These are phyloP conservation scores for Misgurnus mizolepis DNA, from an alignment of 2,113 vertebrate species.

Conservation along the genomic window DNA sequence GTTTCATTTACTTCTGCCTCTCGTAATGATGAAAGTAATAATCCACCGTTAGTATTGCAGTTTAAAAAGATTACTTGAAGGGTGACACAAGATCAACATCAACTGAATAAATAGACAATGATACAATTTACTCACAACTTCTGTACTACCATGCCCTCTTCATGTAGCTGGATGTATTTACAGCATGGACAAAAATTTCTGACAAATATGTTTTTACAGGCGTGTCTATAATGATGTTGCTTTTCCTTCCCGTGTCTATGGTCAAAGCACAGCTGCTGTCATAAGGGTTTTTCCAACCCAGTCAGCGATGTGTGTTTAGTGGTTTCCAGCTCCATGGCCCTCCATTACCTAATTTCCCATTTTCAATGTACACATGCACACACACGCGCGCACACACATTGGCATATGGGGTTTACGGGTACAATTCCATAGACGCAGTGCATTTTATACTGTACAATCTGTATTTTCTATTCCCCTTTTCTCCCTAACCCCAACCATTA, in stretches of 20 bases:
- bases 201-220: conserved; percentile 10
- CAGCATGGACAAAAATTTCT: too few species aligned
- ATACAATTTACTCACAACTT: not conserved
- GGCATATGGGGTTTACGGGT: too few species aligned
- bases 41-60: not conserved
- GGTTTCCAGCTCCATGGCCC: conserved; percentile 3
- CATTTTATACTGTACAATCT: too few species aligned
- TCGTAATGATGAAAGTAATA: not conserved
- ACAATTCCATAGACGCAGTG: too few species aligned
- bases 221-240: not conserved
- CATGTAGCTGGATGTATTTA: not conserved
- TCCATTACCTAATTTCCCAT: not conserved
- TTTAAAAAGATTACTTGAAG: not conserved
- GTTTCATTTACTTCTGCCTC: not conserved
- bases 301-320: not conserved
- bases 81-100: not conserved
- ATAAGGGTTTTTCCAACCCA: conserved; percentile 20
- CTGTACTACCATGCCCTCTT: not conserved
- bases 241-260: conserved; percentile 26
- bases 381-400: not conserved
- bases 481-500: too few species aligned
- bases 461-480: too few species aligned
- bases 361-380: not conserved
- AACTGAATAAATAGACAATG: too few species aligned
- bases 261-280: conserved; percentile 37